Evolutionary conservation across 2,113 vertebrate species (phyloP).

Genomic region (Amazona vittata): DNA sequence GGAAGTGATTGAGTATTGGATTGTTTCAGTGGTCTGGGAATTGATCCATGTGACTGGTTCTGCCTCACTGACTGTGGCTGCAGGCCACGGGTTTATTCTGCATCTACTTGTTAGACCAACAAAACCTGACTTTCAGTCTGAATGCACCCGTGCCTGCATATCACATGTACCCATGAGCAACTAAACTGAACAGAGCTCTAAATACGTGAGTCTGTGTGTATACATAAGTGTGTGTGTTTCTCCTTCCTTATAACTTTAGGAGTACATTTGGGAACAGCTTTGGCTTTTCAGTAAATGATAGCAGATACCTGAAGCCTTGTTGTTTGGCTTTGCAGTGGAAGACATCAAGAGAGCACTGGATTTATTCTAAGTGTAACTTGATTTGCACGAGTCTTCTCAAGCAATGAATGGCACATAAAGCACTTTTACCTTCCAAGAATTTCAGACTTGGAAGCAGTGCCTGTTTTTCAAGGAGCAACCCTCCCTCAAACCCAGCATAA

Average conservation of each 20-base stretch:
- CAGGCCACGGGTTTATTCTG: neutral
- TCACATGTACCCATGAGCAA: neutral
- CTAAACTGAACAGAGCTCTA: neutral
- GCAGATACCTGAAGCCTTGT: neutral
- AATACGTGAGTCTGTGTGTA: rapidly evolving
- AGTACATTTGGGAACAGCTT: neutral
- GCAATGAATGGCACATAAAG: neutral
- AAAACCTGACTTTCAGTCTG: neutral
- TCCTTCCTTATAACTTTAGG: neutral
- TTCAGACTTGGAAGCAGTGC: neutral
- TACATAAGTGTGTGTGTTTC: neutral
- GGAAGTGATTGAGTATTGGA: neutral
- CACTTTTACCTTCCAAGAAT: neutral
- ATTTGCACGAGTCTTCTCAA: neutral
- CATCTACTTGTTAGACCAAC: neutral
- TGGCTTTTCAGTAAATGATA: neutral
- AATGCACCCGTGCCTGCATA: too few relatives aligned
- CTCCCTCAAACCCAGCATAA: neutral
- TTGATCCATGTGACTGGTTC: rapidly evolving
- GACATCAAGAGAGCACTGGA: neutral
- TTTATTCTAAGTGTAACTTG: neutral
- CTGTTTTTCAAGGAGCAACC: neutral
- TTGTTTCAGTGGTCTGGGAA: neutral
- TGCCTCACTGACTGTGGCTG: neutral
- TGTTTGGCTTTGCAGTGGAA: neutral